Evolutionary conservation across 1,140 invertebrate species (phyloP).

Genomic region (Habropoda laboriosa): DNA sequence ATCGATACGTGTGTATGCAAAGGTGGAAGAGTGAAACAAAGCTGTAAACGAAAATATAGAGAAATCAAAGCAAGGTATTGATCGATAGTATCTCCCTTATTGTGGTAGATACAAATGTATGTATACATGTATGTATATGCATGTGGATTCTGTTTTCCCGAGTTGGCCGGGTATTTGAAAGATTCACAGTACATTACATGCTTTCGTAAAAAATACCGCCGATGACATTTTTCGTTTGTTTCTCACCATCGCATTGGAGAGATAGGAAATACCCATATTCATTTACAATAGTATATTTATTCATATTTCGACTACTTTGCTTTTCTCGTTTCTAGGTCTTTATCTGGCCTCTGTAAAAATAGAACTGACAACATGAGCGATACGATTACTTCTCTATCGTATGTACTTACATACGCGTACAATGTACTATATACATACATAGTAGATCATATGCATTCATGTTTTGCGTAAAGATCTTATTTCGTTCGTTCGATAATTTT

Average conservation of each 20-base stretch:
- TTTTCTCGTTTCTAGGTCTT: neutral
- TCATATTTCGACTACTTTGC: neutral
- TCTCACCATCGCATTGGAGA: neutral
- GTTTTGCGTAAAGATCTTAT: neutral
- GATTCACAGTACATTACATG: too few species aligned
- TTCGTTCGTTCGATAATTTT: neutral
- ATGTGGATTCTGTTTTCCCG: too few species aligned
- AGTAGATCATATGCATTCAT: neutral
- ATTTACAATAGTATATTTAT: neutral
- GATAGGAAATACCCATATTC: neutral
- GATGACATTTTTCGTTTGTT: too few species aligned
- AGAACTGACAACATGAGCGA: constrained; percentile 18
- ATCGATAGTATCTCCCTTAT: too few species aligned
- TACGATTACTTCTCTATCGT: constrained; percentile 4
- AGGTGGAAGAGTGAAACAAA: too few species aligned
- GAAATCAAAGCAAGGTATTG: too few species aligned
- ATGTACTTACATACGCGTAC: neutral
- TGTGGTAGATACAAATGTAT: too few species aligned
- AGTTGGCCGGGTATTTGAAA: too few species aligned
- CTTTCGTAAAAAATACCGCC: too few species aligned
- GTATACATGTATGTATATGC: too few species aligned
- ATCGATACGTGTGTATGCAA: too few species aligned
- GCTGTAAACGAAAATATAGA: too few species aligned
- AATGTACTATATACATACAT: neutral
- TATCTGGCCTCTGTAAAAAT: constrained; percentile 27